Percentiles rank a stretch among this genome's conserved stretches.
phyloP scores from a whole-genome alignment of 2,797 vertebrate species.

The Gambusia yucatana region DNA sequence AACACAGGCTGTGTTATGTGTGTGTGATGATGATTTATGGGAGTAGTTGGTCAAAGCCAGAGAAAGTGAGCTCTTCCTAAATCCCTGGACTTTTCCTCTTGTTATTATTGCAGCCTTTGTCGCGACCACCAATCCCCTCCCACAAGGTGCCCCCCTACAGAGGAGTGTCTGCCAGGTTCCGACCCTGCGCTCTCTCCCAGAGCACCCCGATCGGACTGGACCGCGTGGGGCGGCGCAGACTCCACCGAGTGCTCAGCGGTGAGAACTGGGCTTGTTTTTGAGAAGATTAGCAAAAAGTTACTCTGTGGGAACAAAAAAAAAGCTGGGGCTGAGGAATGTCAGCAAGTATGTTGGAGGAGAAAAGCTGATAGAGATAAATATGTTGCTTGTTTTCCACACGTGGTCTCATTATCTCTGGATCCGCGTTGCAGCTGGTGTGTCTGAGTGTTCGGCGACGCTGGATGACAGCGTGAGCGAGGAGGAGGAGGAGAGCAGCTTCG shows the following conservation, averaged over 20 bases:
- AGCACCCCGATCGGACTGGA: constrained; percentile 97
- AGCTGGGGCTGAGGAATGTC: constrained; percentile 45
- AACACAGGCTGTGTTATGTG: background rate
- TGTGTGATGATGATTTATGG: constrained; percentile 4
- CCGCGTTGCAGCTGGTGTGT: constrained; percentile 83
- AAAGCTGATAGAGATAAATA: constrained; percentile 22
- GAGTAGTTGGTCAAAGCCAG: background rate
- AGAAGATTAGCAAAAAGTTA: constrained; percentile 5
- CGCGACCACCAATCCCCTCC: constrained; percentile 90
- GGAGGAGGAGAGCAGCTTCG: constrained; percentile 94
- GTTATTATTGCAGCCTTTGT: constrained; percentile 76
- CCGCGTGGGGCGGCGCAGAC: constrained; percentile 86
- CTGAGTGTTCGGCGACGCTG: constrained; percentile 82
- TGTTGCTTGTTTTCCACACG: constrained; percentile 15
- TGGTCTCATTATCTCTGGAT: constrained; percentile 40
- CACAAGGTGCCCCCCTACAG: constrained; percentile 94
- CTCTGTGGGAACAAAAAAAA: constrained; percentile 35
- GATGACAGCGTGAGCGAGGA: constrained; percentile 97
- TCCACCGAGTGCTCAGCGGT: constrained; percentile 83
- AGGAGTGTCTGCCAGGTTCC: constrained; percentile 91
- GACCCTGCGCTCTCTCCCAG: constrained; percentile 90
- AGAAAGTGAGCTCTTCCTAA: constrained; percentile 28
- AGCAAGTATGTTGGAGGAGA: constrained; percentile 34
- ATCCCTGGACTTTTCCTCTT: constrained; percentile 34
- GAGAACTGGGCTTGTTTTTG: constrained; percentile 50